Evolutionary conservation across 2,888 invertebrate genomes (phyloP), one percentile per base, ranked within the genome.

Genomic region (Heliothis peltigera): DNA sequence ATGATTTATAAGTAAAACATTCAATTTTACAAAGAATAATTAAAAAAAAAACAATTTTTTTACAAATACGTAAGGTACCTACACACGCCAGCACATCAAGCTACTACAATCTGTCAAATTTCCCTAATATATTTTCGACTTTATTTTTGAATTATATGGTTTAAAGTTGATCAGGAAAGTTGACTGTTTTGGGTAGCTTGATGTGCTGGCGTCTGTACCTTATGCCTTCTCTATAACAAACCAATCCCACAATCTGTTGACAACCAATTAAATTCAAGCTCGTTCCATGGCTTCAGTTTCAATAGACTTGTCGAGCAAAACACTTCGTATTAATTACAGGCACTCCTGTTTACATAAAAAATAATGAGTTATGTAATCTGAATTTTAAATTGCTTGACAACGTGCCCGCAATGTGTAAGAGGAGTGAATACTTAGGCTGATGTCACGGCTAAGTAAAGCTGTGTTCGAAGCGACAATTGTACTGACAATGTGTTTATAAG

Each of bases 351-450:
- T 59, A 48, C 46, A 66, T 74, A 65, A 59, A 77, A 77, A 70
- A 63, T 68, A 80, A 80, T 69, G 51, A 74, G 46, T 80, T 64
- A 71, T 66, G 62, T 64, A 74, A 80, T 64, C 54, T 48, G 64
- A 77, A 70, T 67, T 80, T 70, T 64, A 75, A 80, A 80, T 74
- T 52, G 39, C 25, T 12, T 15, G 17, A 19, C 39, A 58, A 78
- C 79, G 72, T 80, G 81, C 67, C 63, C 61, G 67, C 55, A 75
- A 80, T 80, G 32, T 66, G 54, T 60, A 56, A 66, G 57, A 54
- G 49, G 61, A 55, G 61, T 55, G 52, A 70, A 77, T 67, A 60
- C 22, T 32, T 7, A 49, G 15, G 21, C 65, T 78, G 78, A 80
- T 77, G 70, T 78, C 70, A 78, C 54, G 63, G 44, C 64, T 57